Percentiles rank a stretch among this genome's conserved stretches.
Conservation (phyloP, 2,113 vertebrate genomes). For the Gopherus evgoodei region DNA sequence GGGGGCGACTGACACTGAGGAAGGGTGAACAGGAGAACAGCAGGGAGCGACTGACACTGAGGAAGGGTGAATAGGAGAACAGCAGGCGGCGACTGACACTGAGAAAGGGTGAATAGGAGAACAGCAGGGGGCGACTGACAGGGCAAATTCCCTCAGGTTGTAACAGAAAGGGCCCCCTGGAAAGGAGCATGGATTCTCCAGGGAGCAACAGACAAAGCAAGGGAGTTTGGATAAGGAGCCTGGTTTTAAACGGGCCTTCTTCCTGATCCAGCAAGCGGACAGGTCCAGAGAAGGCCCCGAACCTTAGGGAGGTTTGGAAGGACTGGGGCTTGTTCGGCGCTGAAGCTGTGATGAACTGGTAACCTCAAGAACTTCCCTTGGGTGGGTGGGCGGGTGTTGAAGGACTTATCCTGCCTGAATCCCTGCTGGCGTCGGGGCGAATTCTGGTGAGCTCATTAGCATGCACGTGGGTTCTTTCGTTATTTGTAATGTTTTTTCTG, state of each 20-base stretch:
- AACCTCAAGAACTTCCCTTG: background rate
- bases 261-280: background rate
- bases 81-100: too few species aligned
- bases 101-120: background rate
- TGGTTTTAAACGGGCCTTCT: background rate
- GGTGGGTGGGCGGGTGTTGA: background rate
- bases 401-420: background rate
- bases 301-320: background rate
- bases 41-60: too few species aligned
- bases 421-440: background rate
- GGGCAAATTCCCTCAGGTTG: background rate
- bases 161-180: background rate
- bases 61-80: background rate
- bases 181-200: background rate
- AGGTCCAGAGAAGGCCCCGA: background rate
- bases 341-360: background rate
- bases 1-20: too few species aligned
- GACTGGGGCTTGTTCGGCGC: background rate
- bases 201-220: background rate
- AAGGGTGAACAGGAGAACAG: background rate
- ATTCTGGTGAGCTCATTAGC: background rate
- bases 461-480: background rate
- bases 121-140: background rate
- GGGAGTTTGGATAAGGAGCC: background rate
- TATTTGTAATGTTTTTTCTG: background rate